Percentiles rank a stretch among this genome's conserved stretches.
These are phyloP conservation scores for Artemia sp. DNA, from an alignment of 2,888 invertebrate genomes.

Conservation along the genomic window DNA sequence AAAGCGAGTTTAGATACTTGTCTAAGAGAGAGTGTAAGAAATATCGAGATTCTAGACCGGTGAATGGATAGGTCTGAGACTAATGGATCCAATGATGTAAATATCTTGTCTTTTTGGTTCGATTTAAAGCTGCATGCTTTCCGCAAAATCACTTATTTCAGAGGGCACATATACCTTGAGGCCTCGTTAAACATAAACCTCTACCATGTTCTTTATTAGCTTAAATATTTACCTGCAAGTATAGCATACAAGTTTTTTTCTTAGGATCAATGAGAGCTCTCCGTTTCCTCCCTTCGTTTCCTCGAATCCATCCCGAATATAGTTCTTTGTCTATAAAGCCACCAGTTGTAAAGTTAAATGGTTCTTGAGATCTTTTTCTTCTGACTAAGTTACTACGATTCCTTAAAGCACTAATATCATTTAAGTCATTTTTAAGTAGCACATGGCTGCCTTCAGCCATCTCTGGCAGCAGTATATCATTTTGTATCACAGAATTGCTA, in stretches of 20 bases:
- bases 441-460: neutral
- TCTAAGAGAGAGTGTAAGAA: too few species aligned
- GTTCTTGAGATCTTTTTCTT: constrained; percentile 2
- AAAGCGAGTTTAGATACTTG: too few species aligned
- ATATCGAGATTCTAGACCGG: too few species aligned
- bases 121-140: too few species aligned
- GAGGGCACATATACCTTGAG: too few species aligned
- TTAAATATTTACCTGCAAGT: constrained; percentile 37
- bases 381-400: neutral
- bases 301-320: constrained; percentile 41
- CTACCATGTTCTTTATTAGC: too few species aligned
- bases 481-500: constrained; percentile 1
- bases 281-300: constrained; percentile 30
- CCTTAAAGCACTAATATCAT: neutral
- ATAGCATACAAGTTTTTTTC: constrained; percentile 85
- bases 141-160: too few species aligned
- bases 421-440: neutral
- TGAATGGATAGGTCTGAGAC: too few species aligned
- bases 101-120: too few species aligned
- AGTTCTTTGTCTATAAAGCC: constrained; percentile 38
- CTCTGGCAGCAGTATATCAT: neutral
- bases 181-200: too few species aligned
- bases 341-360: neutral
- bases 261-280: constrained; percentile 50
- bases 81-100: too few species aligned